Percentiles rank a stretch among this genome's conserved stretches.
Conservation (phyloP, 1,140 invertebrate species). For the Anadara kagoshimensis region DNA sequence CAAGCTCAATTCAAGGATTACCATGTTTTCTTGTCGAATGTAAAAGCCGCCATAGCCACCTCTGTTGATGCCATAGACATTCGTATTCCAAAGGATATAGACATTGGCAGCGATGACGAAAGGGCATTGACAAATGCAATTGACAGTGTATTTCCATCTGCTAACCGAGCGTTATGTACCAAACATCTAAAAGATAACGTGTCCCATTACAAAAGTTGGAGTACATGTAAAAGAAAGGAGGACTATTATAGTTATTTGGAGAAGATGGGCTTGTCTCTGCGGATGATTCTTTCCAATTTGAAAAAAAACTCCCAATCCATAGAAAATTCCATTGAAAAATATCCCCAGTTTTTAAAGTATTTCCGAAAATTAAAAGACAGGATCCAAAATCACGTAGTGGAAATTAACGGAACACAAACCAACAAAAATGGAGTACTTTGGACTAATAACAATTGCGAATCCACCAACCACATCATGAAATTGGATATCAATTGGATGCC, state of each 20-base stretch:
- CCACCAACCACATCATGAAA: no score
- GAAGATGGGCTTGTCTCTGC: slow-evolving; percentile 9
- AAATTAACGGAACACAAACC: no score
- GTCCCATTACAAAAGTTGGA: slow-evolving; percentile 10
- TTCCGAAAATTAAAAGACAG: no score
- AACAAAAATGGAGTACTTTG: no score
- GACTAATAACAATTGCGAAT: no score
- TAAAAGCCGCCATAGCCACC: neutral
- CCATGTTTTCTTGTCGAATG: slow-evolving; percentile 2
- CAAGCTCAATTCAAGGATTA: neutral
- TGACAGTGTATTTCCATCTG: neutral
- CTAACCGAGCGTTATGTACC: neutral
- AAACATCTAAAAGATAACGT: slow-evolving; percentile 20
- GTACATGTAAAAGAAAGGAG: slow-evolving; percentile 3
- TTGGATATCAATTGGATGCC: no score
- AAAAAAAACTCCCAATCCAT: slow-evolving; percentile 2
- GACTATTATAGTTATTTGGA: slow-evolving; percentile 6
- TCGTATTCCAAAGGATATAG: neutral
- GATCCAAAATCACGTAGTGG: no score
- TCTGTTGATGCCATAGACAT: neutral
- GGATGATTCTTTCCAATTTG: slow-evolving; percentile 12
- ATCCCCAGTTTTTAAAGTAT: no score
- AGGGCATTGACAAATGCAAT: neutral
- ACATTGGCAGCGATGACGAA: slow-evolving; percentile 16
- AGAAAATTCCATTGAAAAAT: neutral